Evolutionary conservation across 2,797 vertebrate genomes (phyloP).

Genomic region (Paguma larvata): DNA sequence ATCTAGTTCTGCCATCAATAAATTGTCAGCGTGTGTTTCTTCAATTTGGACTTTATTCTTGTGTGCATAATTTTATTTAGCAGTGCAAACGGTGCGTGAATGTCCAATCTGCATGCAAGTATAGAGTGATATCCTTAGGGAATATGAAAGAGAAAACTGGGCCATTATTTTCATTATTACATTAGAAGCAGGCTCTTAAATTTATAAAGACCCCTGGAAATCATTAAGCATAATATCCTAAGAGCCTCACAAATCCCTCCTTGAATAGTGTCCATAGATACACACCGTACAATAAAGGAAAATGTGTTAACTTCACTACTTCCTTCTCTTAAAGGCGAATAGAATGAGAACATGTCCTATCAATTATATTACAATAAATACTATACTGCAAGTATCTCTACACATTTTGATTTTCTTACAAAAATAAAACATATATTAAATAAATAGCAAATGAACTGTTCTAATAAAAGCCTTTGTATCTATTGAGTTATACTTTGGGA

Average conservation of each 20-base stretch:
- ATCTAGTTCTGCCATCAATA: slow-evolving; percentile 12
- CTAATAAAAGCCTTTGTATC: not conserved
- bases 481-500: not conserved
- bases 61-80: slow-evolving; percentile 56
- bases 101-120: slow-evolving; percentile 34
- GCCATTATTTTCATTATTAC: slow-evolving; percentile 45
- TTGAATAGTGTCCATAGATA: not conserved
- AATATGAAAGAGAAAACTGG: slow-evolving; percentile 49
- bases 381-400: not conserved
- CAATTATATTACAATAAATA: not conserved
- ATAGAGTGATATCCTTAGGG: not conserved
- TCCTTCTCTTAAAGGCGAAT: slow-evolving; percentile 3
- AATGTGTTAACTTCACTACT: not conserved
- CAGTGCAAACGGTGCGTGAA: not conserved
- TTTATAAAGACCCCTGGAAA: slow-evolving; percentile 42
- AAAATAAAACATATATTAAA: not conserved
- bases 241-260: not conserved
- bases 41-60: slow-evolving; percentile 38
- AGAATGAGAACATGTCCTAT: not conserved
- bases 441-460: slow-evolving; percentile 35
- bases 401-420: slow-evolving; percentile 31
- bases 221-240: slow-evolving; percentile 2
- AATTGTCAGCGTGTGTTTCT: not conserved
- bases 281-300: not conserved
- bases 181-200: slow-evolving; percentile 56